These are phyloP conservation scores for Aradophagus sp. DNA, from an alignment of 1,140 invertebrate species.

Conservation along the genomic window DNA sequence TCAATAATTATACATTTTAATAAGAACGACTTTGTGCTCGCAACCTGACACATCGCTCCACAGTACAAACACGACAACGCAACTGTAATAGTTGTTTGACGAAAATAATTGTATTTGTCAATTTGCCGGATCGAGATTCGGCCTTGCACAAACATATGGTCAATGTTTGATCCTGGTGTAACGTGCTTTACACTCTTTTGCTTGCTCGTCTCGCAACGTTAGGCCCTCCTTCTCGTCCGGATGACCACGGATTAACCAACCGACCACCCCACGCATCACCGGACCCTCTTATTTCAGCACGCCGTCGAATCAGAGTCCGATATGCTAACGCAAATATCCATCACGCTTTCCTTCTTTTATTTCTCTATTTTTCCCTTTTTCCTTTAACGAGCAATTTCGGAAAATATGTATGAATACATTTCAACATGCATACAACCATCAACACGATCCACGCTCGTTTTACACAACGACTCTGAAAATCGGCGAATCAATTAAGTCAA, in stretches of 20 bases:
- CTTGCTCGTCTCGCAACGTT: conserved; percentile 50
- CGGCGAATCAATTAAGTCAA: no score
- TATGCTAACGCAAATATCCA: conserved; percentile 1
- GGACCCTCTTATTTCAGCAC: conserved; percentile 14
- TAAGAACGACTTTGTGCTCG: no score
- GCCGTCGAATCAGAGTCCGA: conserved; percentile 31
- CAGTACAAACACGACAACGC: not conserved
- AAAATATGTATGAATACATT: no score
- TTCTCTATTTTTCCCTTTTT: no score
- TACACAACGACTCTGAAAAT: no score
- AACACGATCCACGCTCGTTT: no score
- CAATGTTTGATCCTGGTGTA: conserved; percentile 70
- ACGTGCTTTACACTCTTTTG: conserved; percentile 68
- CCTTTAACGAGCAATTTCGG: no score
- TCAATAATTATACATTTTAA: not conserved
- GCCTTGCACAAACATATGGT: conserved; percentile 70
- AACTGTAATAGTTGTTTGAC: conserved; percentile 7
- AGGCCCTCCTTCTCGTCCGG: conserved; percentile 58
- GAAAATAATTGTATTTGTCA: conserved; percentile 40
- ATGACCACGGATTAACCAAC: conserved; percentile 63
- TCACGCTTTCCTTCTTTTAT: no score
- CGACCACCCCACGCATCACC: conserved; percentile 16
- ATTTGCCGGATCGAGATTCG: conserved; percentile 29
- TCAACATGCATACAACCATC: no score
- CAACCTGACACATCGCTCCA: no score